Evolutionary conservation across 2,797 vertebrate species (phyloP).

Genomic region (Uromys caudimaculatus): DNA sequence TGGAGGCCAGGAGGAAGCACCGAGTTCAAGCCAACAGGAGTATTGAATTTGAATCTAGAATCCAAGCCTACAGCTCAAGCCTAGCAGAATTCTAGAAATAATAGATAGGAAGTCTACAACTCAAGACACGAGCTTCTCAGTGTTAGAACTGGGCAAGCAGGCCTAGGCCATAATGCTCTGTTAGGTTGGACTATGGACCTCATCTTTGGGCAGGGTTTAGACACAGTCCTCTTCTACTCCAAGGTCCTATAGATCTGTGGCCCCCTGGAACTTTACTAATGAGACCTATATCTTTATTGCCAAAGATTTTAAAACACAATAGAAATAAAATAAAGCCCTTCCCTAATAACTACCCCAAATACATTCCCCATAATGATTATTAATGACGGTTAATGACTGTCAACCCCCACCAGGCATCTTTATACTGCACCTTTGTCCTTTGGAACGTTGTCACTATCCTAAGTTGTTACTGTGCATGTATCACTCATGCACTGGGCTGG

Average conservation of each 20-base stretch:
- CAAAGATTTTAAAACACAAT: slow-evolving; percentile 25
- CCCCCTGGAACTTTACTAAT: neutral
- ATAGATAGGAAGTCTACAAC: neutral
- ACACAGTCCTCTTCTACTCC: neutral
- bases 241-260: neutral
- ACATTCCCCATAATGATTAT: slow-evolving; percentile 45
- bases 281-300: slow-evolving; percentile 46
- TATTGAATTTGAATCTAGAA: neutral
- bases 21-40: neutral
- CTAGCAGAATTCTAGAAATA: neutral
- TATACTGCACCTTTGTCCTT: slow-evolving; percentile 14
- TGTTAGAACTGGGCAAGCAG: accelerated
- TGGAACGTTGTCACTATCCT: slow-evolving; percentile 12
- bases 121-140: neutral
- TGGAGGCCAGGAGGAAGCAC: neutral
- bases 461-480: neutral
- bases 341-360: slow-evolving; percentile 57
- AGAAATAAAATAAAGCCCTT: neutral
- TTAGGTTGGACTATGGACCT: neutral
- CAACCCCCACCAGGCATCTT: slow-evolving; percentile 61
- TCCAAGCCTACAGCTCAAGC: neutral
- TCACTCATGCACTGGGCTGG: neutral
- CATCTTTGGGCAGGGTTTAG: neutral
- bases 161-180: no score
- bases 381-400: slow-evolving; percentile 43